Evolutionary conservation across 30 jellyfish, hydroid and myxozoan genomes (phyloP), one percentile per base, ranked within the genome.

Genomic region (Calvadosia cruxmelitensis): DNA sequence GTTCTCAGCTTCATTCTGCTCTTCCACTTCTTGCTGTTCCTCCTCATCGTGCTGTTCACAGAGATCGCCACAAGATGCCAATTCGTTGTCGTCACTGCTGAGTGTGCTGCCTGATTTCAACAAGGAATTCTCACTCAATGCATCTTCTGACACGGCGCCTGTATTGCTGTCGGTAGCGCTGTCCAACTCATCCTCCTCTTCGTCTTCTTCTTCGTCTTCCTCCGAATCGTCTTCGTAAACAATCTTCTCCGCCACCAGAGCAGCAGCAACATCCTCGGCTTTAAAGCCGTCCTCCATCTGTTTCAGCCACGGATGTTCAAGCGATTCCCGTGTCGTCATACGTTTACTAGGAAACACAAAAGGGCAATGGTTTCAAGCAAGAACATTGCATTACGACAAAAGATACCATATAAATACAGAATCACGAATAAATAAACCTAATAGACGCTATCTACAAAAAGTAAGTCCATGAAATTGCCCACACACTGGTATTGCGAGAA

Each of bases 251-350:
- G 88, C 94, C 23, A 63, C 73, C 30, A 82, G 72, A 26, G 95
- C 95, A n/a, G 69, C 94, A 31, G 73, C 84, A n/a, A 91, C 93
- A 69, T 91, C 99, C 62, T 78, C 92, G 3, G 86, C 78, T 28
- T 85, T 70, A n/a, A 82, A 66, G 2, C 99, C 99, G 15, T 70
- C 78, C 29, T 79, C 89, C 84, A 91, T 79, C 70, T 91, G 99
- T 35, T 82, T 77, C 35, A 91, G 31, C 99, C 99, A 91, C 0
- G 87, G 83, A 66, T 91, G 99, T 67, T 91, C 95, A 70, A 91
- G 51, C 70, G 96, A 86, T 52, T 78, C 94, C 26, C 71, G 63
- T 0, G 93, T 82, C 27, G 93, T 77, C 82, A 91, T 68, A 3
- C 99, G 85, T 32, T 91, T 85, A 74, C 99, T 91, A 32, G 28